Evolutionary conservation across 2,113 vertebrate genomes (phyloP), one percentile per base, ranked within the genome.

Genomic region (Indicator indicator): DNA sequence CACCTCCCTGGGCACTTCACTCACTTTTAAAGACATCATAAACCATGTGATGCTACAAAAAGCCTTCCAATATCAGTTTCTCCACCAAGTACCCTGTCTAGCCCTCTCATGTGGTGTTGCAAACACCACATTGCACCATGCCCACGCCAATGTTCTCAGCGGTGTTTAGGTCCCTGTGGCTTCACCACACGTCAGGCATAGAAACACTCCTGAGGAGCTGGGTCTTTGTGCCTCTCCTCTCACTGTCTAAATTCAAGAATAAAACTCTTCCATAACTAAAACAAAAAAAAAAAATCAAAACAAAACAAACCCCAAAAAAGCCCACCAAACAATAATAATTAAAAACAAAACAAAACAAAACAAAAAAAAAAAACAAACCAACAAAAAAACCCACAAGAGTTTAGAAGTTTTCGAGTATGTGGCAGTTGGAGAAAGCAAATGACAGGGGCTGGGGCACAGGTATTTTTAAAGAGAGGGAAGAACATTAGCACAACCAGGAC

Each of bases 401-500:
- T 52, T 48, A 71, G 44, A 75, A 89, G 40, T 36, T 40, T 67
- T 42, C 32, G 69, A 40, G 58, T 32, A 83, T 0, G 4, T 4
- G 80, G 55, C 23, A 76, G 26, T 12, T 13, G 42, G 65, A 69
- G 38, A 84, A 56, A 30, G 71, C 11, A 75, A 62, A 78, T 9
- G 26, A 24, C 56, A 16, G 27, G 19, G 32, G 7, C 4, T 83
- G 27, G 3, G 20, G 44, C 28, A 38, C 3, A 1, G 13, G 11
- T 33, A 20, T n/a, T 73, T 89, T 71, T 64, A 74, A 72, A 52
- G 68, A 64, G 1, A 80, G 15, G 74, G 26, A 68, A 2, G 23
- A 92, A 50, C 60, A 56, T 54, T 70, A 86, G 36, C 32, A 64
- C 42, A 86, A 72, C 30, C 76, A 93, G 7, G 20, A 78, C 88